Base-by-base conservation (phyloP, 2,888 invertebrate species). In the Cataglyphis livida region DNA sequence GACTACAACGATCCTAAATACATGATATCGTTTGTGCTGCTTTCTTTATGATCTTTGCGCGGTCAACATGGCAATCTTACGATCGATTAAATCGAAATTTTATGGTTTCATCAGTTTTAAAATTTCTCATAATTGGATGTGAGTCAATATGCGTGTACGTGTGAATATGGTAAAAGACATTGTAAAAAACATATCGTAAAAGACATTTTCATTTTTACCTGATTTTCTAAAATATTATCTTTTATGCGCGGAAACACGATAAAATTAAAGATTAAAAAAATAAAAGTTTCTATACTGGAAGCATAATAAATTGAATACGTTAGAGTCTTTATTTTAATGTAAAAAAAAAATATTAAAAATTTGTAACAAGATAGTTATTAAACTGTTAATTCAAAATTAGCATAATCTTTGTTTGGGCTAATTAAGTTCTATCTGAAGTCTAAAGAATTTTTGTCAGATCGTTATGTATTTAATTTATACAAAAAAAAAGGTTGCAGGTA, bases 11-110 rank as follows among this genome's bases (percentile, higher is more conserved):
- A 75, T 83, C 73, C 64, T 85, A 84, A 86, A 88, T 71, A 84
- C 86, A 84, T 85, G 85, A 89, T 51, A 51, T 88, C 84, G 81
- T 81, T 85, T 62, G 81, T 73, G 82, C 4, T 41, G 54, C 41
- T 41, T 57, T 57, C 6, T 44, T 70, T 70, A 38, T 10, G 15
- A 66, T 66, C 25, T 28, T 54, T 12, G n/a, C 15, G 12, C 70
- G 32, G 32, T 38, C 18, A 18, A 12, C 15, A 6, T 9, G n/a
- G 28, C 35, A 48, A 64, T 75, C 35, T 48, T 18, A 10, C 9
- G 15, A 48, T 21, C 18, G 35, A 35, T 48, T 35, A 12, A 75
- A 75, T 64, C 21, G 62, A 18, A 48, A 62, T 48, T 51, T 32
- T 7, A 61, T 44, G 44, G 21, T n/a, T 44, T 44, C 32, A 25